Evolutionary conservation across 35 echinoderm and acorn worm genomes (phyloP).

Genomic region (Ophiothrix spiculata): DNA sequence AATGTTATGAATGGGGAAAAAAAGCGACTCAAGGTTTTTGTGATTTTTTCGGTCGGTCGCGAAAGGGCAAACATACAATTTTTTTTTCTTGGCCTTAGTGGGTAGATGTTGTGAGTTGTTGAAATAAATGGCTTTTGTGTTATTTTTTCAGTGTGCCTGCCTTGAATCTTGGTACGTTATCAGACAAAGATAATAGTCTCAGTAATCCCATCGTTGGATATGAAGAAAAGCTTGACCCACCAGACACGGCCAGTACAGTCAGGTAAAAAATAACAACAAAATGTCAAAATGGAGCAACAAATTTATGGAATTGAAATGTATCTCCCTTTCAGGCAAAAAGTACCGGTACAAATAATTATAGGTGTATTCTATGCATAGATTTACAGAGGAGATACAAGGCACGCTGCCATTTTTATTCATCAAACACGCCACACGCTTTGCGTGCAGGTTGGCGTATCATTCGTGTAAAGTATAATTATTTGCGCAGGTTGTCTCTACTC

Average conservation of each 20-base stretch:
- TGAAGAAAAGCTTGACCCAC: conserved; percentile 65
- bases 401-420: too few species aligned
- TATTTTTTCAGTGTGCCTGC: conserved; percentile 65
- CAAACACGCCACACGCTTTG: not conserved
- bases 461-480: too few species aligned
- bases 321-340: too few species aligned
- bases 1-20: not conserved
- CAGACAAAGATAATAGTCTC: conserved; percentile 64
- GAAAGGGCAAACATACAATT: too few species aligned
- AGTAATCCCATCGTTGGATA: conserved; percentile 55
- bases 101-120: not conserved
- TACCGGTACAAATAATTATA: too few species aligned
- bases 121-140: not conserved
- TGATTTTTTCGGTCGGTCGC: too few species aligned
- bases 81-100: too few species aligned
- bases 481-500: too few species aligned
- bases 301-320: not conserved
- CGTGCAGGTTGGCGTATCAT: too few species aligned
- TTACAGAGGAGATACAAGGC: too few species aligned
- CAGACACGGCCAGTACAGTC: conserved; percentile 95
- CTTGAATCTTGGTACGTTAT: conserved; percentile 56
- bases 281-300: not conserved
- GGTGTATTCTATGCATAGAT: too few species aligned
- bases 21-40: too few species aligned
- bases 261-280: conserved; percentile 48